Conservation (phyloP, 2,797 vertebrate species). For the Protosalanx chinensis region DNA sequence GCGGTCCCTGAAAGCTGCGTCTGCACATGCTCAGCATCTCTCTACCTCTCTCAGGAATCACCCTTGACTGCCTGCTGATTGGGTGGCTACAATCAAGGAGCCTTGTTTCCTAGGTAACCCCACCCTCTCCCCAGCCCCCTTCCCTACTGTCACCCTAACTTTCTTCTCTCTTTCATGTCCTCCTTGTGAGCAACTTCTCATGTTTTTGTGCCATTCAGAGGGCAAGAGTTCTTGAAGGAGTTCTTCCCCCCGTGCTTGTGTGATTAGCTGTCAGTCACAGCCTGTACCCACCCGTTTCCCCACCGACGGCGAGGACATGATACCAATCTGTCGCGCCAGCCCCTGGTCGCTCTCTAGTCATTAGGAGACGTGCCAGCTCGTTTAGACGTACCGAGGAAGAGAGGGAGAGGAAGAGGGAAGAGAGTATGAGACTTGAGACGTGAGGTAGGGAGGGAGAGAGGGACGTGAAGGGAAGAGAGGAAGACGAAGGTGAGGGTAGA, state of each 20-base stretch:
- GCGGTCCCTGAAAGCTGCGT: not conserved
- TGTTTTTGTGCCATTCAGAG: constrained; percentile 47
- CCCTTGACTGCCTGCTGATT: constrained; percentile 60
- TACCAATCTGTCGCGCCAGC: constrained; percentile 51
- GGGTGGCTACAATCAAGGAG: constrained; percentile 58
- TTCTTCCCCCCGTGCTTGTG: constrained; percentile 7
- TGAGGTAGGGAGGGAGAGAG: no score
- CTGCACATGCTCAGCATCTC: constrained; percentile 2
- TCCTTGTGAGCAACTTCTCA: constrained; percentile 28
- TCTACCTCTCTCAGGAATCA: constrained; percentile 47
- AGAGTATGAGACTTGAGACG: not conserved
- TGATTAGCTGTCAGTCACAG: constrained; percentile 35
- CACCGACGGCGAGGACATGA: constrained; percentile 45
- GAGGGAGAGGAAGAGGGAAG: not conserved
- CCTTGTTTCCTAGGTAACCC: constrained; percentile 64
- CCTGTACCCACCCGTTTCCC: constrained; percentile 47
- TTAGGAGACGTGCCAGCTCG: not conserved
- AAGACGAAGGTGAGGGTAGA: not conserved
- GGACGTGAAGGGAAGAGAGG: no score
- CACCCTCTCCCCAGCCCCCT: constrained; percentile 26
- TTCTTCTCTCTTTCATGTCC: constrained; percentile 22
- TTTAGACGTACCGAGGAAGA: not conserved
- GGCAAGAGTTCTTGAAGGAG: constrained; percentile 20
- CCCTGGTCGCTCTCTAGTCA: constrained; percentile 42
- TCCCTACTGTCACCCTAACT: constrained; percentile 5